Base-by-base conservation (phyloP, 2,888 invertebrate genomes). In the Chloroclystis v-ata region DNA sequence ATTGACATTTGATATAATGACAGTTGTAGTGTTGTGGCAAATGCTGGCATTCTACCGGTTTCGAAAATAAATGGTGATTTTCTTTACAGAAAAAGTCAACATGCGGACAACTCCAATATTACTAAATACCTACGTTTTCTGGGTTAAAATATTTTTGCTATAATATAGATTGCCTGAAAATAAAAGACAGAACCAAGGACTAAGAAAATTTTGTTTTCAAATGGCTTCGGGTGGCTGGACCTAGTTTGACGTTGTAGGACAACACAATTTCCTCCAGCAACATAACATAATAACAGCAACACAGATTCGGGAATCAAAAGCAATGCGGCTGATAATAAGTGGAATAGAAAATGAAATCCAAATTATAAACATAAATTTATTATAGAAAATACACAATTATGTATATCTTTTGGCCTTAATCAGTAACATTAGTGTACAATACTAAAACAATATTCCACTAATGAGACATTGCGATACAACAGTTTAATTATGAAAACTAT, bases 321-420 rank as follows among this genome's bases (percentile, higher is more conserved):
- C n/a, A n/a, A n/a, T n/a, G n/a, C n/a, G 5, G 20, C 2, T 20
- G 20, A 20, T 20, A 20, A 20, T 20, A n/a, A n/a, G 32, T 33
- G 6, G 14, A 5, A 6, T 33, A 7, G 1, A 35, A 20, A 20
- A 35, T 24, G 1, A 69, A 69, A 67, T 52, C 49, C 47, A 29
- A 49, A n/a, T 48, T 77, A 75, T 77, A 78, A 84, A 83, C 78
- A 81, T 83, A 82, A 72, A 75, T 78, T 83, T 84, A 84, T 84
- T 84, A 81, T 77, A 69, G 66, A 80, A 83, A 85, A 84, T 85
- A 86, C 84, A 85, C 82, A 82, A 72, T 78, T 74, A 80, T 84
- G 84, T 85, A 83, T 86, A 84, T 83, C 78, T 80, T 86, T 86
- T 84, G 83, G 84, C 83, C 84, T 81, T 83, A 58, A 20, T 42